These are phyloP conservation scores for Scylla paramamosain DNA, from an alignment of 1,140 invertebrate genomes.

Conservation along the genomic window DNA sequence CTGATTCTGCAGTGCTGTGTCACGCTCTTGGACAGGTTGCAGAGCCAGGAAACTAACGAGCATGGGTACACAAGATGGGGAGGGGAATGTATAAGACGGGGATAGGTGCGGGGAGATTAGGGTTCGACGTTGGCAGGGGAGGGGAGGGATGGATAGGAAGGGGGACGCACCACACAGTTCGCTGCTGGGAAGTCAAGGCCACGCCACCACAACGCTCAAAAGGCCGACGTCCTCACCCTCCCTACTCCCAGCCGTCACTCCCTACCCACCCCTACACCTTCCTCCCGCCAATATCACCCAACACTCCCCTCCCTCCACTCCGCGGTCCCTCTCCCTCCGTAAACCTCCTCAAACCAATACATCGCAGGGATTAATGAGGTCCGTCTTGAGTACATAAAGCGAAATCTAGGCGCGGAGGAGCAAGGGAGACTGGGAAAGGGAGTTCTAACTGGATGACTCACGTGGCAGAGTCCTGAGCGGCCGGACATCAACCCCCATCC, in stretches of 20 bases:
- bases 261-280: background rate
- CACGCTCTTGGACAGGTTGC: too few relatives aligned
- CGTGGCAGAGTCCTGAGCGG: background rate
- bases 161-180: background rate
- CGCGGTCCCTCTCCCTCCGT: background rate
- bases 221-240: background rate
- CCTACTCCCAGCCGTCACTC: background rate
- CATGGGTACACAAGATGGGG: too few relatives aligned
- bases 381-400: background rate
- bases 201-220: background rate
- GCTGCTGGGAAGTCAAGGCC: slow-evolving; percentile 9
- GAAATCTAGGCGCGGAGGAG: background rate
- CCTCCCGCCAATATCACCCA: background rate
- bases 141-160: background rate
- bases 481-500: slow-evolving; percentile 17
- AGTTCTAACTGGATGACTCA: background rate
- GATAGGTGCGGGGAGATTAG: background rate
- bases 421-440: background rate
- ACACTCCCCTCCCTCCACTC: background rate
- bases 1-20: too few relatives aligned
- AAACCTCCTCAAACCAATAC: background rate
- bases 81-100: too few relatives aligned
- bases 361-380: background rate
- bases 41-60: too few relatives aligned
- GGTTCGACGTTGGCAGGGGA: background rate